A percentile compares a stretch with the other conserved stretches of the same genome.
phyloP scores from a whole-genome alignment of 2,113 vertebrate genomes.

The Lepus europaeus region DNA sequence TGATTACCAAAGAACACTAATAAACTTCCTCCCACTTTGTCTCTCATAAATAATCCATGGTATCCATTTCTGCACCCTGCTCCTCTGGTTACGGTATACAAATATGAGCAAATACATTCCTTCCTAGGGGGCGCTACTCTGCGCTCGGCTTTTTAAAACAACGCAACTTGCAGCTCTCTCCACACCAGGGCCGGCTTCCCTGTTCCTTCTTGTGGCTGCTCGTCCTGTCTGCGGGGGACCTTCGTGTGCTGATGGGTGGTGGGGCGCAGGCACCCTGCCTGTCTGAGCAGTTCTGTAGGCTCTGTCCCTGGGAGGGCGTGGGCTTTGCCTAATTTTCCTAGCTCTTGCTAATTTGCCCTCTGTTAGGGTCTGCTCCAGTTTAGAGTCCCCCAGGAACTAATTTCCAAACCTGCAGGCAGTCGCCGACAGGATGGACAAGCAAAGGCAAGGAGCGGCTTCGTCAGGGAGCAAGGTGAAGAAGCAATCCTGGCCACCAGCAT shows the following conservation, averaged over 20 bases:
- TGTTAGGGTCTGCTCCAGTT: neutral
- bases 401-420: neutral
- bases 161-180: neutral
- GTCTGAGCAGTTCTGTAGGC: neutral
- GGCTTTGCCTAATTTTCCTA: neutral
- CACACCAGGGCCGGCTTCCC: neutral
- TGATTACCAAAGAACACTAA: neutral
- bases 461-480: neutral
- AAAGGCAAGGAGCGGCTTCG: neutral
- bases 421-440: neutral
- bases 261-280: neutral
- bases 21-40: neutral
- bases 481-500: fast-evolving
- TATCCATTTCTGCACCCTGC: neutral
- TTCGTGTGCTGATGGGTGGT: neutral
- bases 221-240: neutral
- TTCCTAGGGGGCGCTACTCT: neutral
- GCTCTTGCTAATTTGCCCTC: neutral
- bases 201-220: neutral
- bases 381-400: neutral
- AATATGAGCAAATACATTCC: neutral
- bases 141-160: neutral
- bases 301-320: neutral
- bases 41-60: neutral
- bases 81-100: neutral